Evolutionary conservation across 2,113 vertebrate species (phyloP).

Genomic region (Urocynchramus pylzowi): DNA sequence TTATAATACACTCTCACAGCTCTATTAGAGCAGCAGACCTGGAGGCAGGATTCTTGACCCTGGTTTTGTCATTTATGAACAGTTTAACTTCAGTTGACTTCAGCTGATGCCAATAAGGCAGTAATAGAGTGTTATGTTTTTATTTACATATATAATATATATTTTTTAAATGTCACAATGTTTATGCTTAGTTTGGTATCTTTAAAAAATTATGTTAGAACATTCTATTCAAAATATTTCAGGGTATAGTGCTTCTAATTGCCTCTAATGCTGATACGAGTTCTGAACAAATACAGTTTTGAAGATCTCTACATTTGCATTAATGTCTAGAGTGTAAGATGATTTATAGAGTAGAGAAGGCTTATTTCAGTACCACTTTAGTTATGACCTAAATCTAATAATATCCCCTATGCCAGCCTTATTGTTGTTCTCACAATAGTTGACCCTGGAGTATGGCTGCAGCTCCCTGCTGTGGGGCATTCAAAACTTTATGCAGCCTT

Average conservation of each 20-base stretch:
- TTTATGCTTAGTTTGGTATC: neutral
- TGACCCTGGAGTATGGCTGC: neutral
- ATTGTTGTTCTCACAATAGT: neutral
- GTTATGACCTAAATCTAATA: neutral
- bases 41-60: neutral
- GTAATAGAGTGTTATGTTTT: neutral
- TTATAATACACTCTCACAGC: neutral
- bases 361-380: neutral
- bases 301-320: neutral
- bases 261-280: neutral
- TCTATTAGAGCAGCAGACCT: neutral
- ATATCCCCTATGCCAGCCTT: neutral
- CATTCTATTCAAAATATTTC: neutral
- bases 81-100: neutral
- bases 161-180: accelerated
- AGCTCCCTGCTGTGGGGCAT: neutral
- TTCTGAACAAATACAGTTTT: neutral
- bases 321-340: neutral
- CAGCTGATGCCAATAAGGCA: neutral
- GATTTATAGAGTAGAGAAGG: neutral
- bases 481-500: neutral
- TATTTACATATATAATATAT: neutral
- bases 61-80: neutral
- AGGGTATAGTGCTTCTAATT: neutral
- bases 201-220: neutral